Evolutionary conservation across 1,140 invertebrate species (phyloP), one percentile per base, ranked within the genome.

Genomic region (Formica selysi): DNA sequence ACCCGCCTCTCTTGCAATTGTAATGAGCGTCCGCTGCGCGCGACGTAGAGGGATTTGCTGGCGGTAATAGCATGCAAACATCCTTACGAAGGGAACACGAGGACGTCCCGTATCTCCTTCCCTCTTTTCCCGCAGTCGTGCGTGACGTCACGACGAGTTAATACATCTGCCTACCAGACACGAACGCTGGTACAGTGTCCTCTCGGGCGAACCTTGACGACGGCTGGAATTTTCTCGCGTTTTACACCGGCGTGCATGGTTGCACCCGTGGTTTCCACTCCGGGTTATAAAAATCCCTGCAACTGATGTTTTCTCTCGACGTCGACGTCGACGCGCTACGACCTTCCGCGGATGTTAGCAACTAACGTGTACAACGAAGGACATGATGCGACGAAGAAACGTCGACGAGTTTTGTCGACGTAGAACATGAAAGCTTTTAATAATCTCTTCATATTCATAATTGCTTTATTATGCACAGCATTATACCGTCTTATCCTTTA

Each of bases 101-200:
- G 68, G 68, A 83, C 48, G 38, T 57, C 62, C 26, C 44, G 26
- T 26, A 8, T n/a, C 59, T 54, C n/a, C 29, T 38, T 59, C 22
- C 36, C 54, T 83, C 76, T 80, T 85, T 87, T 79, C 80, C 74
- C 61, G 73, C 73, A 44, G 51, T 26, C 64, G 48, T 32, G 48
- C 67, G 57, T 74, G 79, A 76, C 88, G 85, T 90, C 86, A 90
- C 79, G 86, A 89, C 89, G 86, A 87, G 89, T 90, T 90, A 90
- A 90, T 90, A 90, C 80, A 87, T 89, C 79, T 76, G 79, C 68
- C 88, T 74, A 81, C 44, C 68, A 67, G 80, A 83, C 86, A 87
- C 76, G 76, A 29, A 48, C 70, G 68, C 65, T 79, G 54, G 78
- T 74, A 79, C 41, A 74, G 19, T 41, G 76, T 81, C 54, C 88